These are phyloP conservation scores for Chrosomus eos DNA, from an alignment of 2,797 vertebrate species.

Conservation along the genomic window DNA sequence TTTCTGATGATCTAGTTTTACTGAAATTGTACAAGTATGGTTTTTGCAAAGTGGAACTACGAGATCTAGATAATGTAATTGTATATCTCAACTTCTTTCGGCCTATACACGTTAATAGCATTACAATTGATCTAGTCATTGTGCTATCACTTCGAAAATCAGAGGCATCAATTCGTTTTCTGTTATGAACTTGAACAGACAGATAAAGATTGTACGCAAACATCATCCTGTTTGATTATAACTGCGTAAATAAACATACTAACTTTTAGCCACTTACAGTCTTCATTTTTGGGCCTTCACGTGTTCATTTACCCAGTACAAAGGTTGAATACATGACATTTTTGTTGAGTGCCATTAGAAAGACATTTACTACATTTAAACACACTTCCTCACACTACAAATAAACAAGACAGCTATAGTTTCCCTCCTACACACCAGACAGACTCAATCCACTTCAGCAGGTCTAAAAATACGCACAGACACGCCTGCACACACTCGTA, in stretches of 20 bases:
- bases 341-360: conserved; percentile 12
- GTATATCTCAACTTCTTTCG: background rate
- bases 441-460: conserved; percentile 41
- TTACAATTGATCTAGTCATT: background rate
- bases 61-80: too few species aligned
- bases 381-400: conserved; percentile 36
- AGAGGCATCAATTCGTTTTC: background rate
- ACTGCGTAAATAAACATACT: background rate
- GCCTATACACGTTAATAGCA: background rate
- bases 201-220: background rate
- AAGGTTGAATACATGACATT: background rate
- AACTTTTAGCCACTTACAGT: background rate
- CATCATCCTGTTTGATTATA: background rate
- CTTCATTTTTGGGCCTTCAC: background rate
- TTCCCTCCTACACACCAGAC: conserved; percentile 52
- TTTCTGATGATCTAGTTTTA: background rate
- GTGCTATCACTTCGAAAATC: background rate
- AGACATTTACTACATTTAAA: conserved; percentile 30
- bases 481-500: conserved; percentile 52
- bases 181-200: too few species aligned
- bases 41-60: background rate
- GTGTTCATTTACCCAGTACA: background rate
- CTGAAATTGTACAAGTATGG: background rate
- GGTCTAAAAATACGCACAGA: conserved; percentile 33
- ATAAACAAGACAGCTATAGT: conserved; percentile 56